Conservation (phyloP, 2,797 vertebrate species). For the Bryconaethiops microstoma region DNA sequence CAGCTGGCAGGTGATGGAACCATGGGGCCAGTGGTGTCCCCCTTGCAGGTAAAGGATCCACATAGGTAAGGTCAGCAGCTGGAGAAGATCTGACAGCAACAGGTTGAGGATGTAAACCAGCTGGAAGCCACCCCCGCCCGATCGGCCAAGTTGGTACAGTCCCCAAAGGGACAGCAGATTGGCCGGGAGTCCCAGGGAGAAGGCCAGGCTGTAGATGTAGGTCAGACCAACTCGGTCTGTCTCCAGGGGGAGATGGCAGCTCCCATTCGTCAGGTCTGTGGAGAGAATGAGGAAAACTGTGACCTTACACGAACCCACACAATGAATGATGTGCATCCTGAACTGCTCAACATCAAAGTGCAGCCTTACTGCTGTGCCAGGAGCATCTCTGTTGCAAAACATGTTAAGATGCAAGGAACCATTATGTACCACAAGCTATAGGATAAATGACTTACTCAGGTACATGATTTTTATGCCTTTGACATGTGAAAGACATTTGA, state of each 20-base stretch:
- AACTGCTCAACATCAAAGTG: conserved; percentile 7
- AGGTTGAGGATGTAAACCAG: conserved; percentile 81
- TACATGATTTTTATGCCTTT: conserved; percentile 49
- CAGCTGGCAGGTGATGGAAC: conserved; percentile 74
- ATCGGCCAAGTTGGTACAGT: conserved; percentile 76
- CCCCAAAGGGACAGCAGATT: conserved; percentile 83
- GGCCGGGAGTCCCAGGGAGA: conserved; percentile 79
- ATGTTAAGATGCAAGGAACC: background rate
- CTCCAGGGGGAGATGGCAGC: conserved; percentile 75
- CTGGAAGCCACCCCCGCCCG: conserved; percentile 75
- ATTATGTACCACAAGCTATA: background rate
- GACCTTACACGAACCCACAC: background rate
- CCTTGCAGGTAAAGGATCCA: conserved; percentile 81
- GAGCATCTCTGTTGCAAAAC: background rate
- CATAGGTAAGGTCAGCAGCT: conserved; percentile 79
- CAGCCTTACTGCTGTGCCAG: background rate
- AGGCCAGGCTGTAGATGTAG: conserved; percentile 78
- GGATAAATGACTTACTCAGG: conserved; percentile 47
- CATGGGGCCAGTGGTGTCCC: conserved; percentile 72
- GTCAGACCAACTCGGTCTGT: conserved; percentile 76
- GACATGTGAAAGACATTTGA: conserved; percentile 47
- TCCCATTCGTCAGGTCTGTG: conserved; percentile 73
- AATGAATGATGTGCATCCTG: background rate
- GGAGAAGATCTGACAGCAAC: conserved; percentile 79
- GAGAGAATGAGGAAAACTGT: conserved; percentile 36